Base-by-base conservation (phyloP, 2,113 vertebrate genomes). In the Melanostigma gelatinosum region DNA sequence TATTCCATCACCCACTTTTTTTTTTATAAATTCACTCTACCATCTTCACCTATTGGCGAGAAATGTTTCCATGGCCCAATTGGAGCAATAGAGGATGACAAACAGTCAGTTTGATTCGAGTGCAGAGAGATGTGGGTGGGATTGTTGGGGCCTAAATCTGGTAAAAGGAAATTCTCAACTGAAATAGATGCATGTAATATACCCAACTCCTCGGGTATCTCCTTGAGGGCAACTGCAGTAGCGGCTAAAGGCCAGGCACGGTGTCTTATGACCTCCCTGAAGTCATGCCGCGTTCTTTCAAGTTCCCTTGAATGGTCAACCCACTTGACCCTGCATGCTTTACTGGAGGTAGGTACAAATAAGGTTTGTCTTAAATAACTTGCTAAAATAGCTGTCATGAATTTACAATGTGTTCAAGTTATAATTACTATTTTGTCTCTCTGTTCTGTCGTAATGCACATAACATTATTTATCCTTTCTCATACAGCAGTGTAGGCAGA, bases 241-340 rank as follows among this genome's bases (percentile, higher is more conserved):
- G 64, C 34, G 71, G 54, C n/a, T 74, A 93, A 94, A 93, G 91
- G 93, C 75, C 91, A 92, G 12, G 58, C 66, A 32, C 1, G 77
- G 91, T 93, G 74, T 94, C 91, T 89, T 80, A 72, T 94, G 90
- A 89, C 87, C 77, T 61, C 34, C 55, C 80, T 88, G 77, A 86
- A 87, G 87, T 70, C 71, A 34, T 77, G 83, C 87, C 88, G 88
- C 61, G 7, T 85, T 90, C 78, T 83, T n/a, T 69, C 34, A 27
- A 72, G 85, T 85, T 86, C 85, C 88, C 87, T 82, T 87, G 79
- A 93, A 93, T 90, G 90, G 91, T 80, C 40, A 27, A 52, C 62
- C 20, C 52, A 29, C 6, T 29, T 77, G 71, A 84, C 88, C 85
- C 71, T 22, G 12, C 67, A 64, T 42, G 15, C 66, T 77, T 75